These are phyloP conservation scores for Cydia strobilella DNA, from an alignment of 1,140 invertebrate species.

Conservation along the genomic window DNA sequence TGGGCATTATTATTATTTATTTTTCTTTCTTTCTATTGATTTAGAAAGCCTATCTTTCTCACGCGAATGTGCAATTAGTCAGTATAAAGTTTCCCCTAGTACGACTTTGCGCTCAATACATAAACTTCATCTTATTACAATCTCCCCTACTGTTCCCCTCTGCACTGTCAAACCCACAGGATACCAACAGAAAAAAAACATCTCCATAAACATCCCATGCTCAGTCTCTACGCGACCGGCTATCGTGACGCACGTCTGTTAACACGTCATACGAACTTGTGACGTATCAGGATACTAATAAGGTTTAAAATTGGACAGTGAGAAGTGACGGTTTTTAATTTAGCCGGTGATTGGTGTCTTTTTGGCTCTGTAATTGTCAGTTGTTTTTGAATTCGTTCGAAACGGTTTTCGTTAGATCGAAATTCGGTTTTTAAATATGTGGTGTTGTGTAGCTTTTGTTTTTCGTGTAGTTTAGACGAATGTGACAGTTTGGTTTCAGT, in stretches of 20 bases:
- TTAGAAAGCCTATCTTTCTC: neutral
- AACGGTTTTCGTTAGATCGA: neutral
- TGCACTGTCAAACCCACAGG: neutral
- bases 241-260: neutral
- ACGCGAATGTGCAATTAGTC: neutral
- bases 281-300: neutral
- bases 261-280: neutral
- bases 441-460: neutral
- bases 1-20: too few species aligned
- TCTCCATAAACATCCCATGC: neutral
- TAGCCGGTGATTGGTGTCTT: neutral
- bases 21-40: too few species aligned
- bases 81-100: neutral
- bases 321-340: conserved; percentile 27
- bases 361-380: conserved; percentile 13
- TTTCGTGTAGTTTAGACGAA: neutral
- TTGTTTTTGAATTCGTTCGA: conserved; percentile 23
- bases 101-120: neutral
- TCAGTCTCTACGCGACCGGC: conserved; percentile 21
- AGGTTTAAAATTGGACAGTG: neutral
- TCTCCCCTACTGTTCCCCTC: conserved; percentile 24
- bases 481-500: neutral
- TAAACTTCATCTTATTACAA: neutral
- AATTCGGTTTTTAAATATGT: neutral
- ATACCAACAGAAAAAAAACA: conserved; percentile 5